Percentiles rank a stretch among this genome's conserved stretches.
These are phyloP conservation scores for Sitobion miscanthi DNA, from an alignment of 1,140 invertebrate species.

Conservation along the genomic window DNA sequence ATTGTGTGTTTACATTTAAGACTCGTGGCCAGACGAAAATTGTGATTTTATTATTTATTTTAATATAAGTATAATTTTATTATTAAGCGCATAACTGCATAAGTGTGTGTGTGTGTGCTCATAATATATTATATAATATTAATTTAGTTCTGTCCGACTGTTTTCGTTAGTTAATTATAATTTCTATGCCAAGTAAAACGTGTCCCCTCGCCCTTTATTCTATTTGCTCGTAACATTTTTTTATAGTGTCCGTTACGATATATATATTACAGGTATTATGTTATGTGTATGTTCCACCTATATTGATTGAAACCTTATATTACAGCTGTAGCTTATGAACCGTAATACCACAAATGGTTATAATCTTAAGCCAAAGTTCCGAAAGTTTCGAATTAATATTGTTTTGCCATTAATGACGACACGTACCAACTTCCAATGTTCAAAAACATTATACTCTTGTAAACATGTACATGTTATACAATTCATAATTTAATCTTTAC, in stretches of 20 bases:
- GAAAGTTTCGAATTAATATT: neutral
- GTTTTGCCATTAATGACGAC: neutral
- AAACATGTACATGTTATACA: neutral
- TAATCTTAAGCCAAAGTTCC: neutral
- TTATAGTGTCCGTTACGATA: neutral
- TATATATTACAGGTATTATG: neutral
- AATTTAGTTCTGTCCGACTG: neutral
- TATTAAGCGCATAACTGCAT: neutral
- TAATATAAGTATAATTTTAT: neutral
- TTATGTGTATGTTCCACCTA: neutral
- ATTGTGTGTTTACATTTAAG: no score
- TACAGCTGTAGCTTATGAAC: neutral
- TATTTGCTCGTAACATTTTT: neutral
- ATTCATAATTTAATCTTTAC: neutral
- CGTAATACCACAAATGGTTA: neutral
- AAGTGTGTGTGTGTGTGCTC: no score
- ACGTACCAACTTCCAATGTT: neutral
- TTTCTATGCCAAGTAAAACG: neutral
- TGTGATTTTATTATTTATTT: neutral
- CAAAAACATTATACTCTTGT: neutral
- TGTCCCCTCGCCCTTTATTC: neutral
- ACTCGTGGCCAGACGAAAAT: neutral
- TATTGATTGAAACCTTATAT: constrained; percentile 17
- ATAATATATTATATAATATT: constrained; percentile 20
- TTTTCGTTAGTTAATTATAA: constrained; percentile 19